Conservation (phyloP, 2,888 invertebrate species). For the Malthinus seriepunctatus region DNA sequence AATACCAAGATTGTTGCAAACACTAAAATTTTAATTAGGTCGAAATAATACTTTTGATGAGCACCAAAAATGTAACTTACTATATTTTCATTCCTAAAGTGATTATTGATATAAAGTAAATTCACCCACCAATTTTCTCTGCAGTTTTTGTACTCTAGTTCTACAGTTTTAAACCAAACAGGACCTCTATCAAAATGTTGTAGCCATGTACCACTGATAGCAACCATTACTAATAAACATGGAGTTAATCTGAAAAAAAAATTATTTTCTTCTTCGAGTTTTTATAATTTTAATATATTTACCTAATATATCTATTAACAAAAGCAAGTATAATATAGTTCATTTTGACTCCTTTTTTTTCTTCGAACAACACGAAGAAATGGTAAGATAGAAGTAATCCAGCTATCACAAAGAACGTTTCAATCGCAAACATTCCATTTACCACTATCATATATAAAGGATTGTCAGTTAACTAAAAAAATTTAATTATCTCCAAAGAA, state of each 20-base stretch:
- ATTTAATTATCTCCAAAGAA: neutral
- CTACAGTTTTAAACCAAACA: constrained; percentile 38
- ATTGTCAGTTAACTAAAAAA: neutral
- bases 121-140: constrained; percentile 44
- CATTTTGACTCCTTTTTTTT: constrained; percentile 3
- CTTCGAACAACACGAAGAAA: constrained; percentile 7
- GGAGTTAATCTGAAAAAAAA: constrained; percentile 40
- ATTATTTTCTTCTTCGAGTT: neutral
- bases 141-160: constrained; percentile 38
- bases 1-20: constrained; percentile 48
- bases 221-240: constrained; percentile 33
- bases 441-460: constrained; percentile 1
- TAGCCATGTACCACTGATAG: constrained; percentile 40
- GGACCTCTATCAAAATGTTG: constrained; percentile 39
- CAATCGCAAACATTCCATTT: constrained; percentile 13
- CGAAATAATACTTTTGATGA: neutral
- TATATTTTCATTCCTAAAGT: constrained; percentile 37
- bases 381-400: constrained; percentile 11
- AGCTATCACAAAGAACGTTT: constrained; percentile 13
- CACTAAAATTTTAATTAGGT: constrained; percentile 40
- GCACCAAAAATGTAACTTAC: constrained; percentile 25
- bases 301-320: constrained; percentile 19
- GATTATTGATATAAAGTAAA: constrained; percentile 42
- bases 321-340: constrained; percentile 9
- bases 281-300: neutral